These are phyloP conservation scores for Tragopan temminckii DNA, from an alignment of 2,797 vertebrate species.

Conservation along the genomic window DNA sequence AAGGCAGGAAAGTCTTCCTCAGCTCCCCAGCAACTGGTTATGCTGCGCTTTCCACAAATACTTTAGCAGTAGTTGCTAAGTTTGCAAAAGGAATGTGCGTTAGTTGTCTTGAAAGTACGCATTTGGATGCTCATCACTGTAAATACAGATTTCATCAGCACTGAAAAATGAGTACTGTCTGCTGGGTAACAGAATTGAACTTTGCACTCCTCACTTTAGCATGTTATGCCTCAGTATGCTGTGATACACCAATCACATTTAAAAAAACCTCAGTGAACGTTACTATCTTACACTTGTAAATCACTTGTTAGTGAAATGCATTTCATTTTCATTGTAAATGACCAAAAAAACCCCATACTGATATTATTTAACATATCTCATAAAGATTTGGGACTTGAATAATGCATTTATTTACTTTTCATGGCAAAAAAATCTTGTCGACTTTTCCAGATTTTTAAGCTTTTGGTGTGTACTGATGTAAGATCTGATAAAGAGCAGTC, in stretches of 20 bases:
- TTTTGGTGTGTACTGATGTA: background rate
- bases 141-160: background rate
- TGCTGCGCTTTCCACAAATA: background rate
- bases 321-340: background rate
- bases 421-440: background rate
- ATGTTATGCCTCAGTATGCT: background rate
- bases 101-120: background rate
- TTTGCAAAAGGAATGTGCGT: background rate
- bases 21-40: background rate
- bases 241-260: background rate
- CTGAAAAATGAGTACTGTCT: background rate
- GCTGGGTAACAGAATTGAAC: background rate
- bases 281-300: background rate
- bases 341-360: background rate
- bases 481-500: background rate
- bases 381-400: background rate
- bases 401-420: background rate
- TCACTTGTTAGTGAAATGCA: background rate
- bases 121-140: background rate
- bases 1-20: background rate
- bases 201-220: background rate
- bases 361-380: background rate
- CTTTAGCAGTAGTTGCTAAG: background rate
- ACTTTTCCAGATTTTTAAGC: background rate
- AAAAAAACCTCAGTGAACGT: background rate